A percentile compares a stretch with the other conserved stretches of the same genome.
phyloP scores from a whole-genome alignment of 2,888 invertebrate species.

The Pterostichus madidus region DNA sequence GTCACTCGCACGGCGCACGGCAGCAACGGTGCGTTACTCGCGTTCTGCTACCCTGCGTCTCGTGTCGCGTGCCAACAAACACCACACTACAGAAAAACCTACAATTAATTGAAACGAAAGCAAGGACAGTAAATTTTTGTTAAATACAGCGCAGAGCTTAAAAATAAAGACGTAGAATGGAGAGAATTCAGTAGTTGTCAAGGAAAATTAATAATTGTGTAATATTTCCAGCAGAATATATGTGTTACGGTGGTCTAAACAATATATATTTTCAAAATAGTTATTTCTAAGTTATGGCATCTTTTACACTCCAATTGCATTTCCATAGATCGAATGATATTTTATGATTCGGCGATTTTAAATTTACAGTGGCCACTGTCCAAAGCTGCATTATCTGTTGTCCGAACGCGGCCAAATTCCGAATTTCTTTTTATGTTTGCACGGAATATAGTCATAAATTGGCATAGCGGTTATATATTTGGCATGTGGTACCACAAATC shows the following conservation, averaged over 20 bases:
- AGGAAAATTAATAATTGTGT: slow-evolving; percentile 45
- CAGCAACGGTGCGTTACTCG: slow-evolving; percentile 17
- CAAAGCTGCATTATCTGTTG: slow-evolving; percentile 59
- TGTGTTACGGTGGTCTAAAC: slow-evolving; percentile 49
- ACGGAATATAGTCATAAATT: slow-evolving; percentile 63
- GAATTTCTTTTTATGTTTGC: slow-evolving; percentile 59
- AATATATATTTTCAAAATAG: slow-evolving; percentile 50
- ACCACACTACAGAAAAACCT: slow-evolving; percentile 23
- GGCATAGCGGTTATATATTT: slow-evolving; percentile 58
- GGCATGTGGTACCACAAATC: slow-evolving; percentile 59
- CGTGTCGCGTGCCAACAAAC: not conserved
- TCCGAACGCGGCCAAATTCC: slow-evolving; percentile 58
- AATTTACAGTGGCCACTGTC: slow-evolving; percentile 56
- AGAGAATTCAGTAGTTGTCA: slow-evolving; percentile 8
- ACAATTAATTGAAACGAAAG: slow-evolving; percentile 30
- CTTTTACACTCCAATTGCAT: slow-evolving; percentile 59
- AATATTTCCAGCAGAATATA: slow-evolving; percentile 24
- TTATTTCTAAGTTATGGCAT: slow-evolving; percentile 51
- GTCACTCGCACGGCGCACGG: slow-evolving; percentile 37
- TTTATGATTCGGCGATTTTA: slow-evolving; percentile 51
- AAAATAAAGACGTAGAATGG: not conserved
- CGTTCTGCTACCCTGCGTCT: slow-evolving; percentile 24
- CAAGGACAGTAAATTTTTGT: not conserved
- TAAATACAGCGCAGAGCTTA: not conserved
- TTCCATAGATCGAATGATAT: slow-evolving; percentile 47